Percentiles rank a stretch among this genome's conserved stretches.
These are phyloP conservation scores for Volucella bombylans DNA, from an alignment of 2,888 invertebrate genomes.

Conservation along the genomic window DNA sequence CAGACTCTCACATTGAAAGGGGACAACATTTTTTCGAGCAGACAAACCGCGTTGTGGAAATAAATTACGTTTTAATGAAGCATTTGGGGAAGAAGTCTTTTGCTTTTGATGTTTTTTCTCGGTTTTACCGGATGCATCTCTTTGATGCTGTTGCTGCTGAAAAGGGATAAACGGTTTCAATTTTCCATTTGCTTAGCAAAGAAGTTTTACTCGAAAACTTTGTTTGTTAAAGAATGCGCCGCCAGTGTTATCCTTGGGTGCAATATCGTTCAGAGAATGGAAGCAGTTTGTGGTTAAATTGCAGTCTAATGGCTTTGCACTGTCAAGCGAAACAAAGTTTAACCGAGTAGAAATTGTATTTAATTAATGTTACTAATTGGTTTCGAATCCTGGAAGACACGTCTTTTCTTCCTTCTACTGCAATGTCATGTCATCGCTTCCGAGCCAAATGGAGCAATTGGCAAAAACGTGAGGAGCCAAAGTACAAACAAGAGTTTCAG, in stretches of 20 bases:
- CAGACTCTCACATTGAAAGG: neutral
- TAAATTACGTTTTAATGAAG: slow-evolving; percentile 20
- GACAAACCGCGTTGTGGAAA: neutral
- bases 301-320: neutral
- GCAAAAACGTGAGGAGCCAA: no score
- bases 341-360: no score
- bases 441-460: no score
- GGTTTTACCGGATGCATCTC: neutral
- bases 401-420: no score
- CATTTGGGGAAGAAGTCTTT: neutral
- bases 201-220: slow-evolving; percentile 2
- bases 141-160: neutral
- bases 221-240: neutral
- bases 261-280: neutral
- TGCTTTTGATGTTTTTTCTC: neutral
- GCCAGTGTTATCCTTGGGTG: neutral
- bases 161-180: neutral
- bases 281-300: neutral
- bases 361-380: no score
- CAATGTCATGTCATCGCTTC: no score
- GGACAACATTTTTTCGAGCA: neutral
- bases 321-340: neutral
- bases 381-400: no score
- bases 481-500: no score
- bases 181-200: neutral